phyloP scores from a whole-genome alignment of 2,888 invertebrate species.

The Euspilapteryx auroguttella region DNA sequence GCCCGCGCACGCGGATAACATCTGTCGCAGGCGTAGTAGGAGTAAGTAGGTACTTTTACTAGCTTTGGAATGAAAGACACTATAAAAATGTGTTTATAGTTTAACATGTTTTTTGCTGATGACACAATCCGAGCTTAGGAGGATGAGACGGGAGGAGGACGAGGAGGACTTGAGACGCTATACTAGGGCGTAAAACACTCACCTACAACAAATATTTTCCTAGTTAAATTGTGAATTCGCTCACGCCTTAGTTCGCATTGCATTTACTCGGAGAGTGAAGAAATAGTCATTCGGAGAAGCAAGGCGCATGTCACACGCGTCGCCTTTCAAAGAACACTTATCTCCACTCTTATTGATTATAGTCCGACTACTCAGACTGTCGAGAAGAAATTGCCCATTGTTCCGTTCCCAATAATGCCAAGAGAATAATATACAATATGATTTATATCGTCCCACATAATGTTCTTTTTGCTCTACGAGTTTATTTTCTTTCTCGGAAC shows the following conservation, averaged over 20 bases:
- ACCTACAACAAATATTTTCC: no score
- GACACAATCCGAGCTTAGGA: no score
- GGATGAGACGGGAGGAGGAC: no score
- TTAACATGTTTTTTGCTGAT: no score
- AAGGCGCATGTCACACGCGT: conserved; percentile 38
- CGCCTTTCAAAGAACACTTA: conserved; percentile 31
- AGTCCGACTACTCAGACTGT: conserved; percentile 12
- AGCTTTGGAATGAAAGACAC: no score
- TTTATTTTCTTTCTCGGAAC: not conserved
- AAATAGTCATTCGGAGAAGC: conserved; percentile 25
- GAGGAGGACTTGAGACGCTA: no score
- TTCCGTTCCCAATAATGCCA: conserved; percentile 8
- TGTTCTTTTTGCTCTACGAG: not conserved
- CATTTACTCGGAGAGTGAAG: conserved; percentile 8
- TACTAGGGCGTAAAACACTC: no score
- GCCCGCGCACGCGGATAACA: conserved; percentile 19
- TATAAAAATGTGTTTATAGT: no score
- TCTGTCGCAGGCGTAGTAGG: conserved; percentile 19
- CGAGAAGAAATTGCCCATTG: conserved; percentile 17
- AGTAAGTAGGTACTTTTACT: conserved; percentile 15
- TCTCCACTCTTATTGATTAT: conserved; percentile 26
- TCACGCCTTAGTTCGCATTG: not conserved
- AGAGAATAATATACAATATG: not conserved
- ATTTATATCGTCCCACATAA: not conserved
- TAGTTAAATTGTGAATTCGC: no score